These are phyloP conservation scores for Timema podura DNA, from an alignment of 2,888 invertebrate species.

Conservation along the genomic window DNA sequence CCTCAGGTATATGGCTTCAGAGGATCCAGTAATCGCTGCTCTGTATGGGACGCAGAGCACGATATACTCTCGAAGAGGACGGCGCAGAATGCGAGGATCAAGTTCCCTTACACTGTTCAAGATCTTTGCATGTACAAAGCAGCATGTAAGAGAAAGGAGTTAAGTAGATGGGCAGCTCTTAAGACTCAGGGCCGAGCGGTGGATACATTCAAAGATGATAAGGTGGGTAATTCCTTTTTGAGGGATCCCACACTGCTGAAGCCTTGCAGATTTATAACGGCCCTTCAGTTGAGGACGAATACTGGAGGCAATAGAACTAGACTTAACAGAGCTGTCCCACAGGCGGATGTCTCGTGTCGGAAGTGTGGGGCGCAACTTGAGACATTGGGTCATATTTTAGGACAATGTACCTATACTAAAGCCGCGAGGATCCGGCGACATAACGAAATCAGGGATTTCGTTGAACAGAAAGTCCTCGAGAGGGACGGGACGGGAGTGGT, in stretches of 20 bases:
- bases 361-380: constrained; percentile 36
- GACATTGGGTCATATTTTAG: constrained; percentile 39
- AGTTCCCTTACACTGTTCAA: background rate
- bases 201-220: constrained; percentile 26
- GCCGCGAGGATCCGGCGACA: constrained; percentile 20
- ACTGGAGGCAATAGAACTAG: constrained; percentile 31
- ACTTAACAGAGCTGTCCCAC: background rate
- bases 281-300: constrained; percentile 38
- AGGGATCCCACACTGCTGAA: constrained; percentile 35
- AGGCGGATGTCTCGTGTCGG: constrained; percentile 33
- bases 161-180: background rate
- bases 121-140: background rate
- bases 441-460: constrained; percentile 16
- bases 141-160: background rate
- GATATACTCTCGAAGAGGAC: background rate
- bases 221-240: constrained; percentile 33
- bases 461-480: background rate
- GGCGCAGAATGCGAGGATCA: background rate
- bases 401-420: constrained; percentile 24
- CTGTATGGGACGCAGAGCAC: background rate
- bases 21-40: background rate
- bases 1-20: background rate
- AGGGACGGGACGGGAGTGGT: background rate
- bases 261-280: constrained; percentile 36
- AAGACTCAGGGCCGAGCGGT: background rate